Percentiles rank a stretch among this genome's conserved stretches.
These are phyloP conservation scores for Drosophila limbata DNA, from an alignment of 2,888 invertebrate genomes.

Conservation along the genomic window DNA sequence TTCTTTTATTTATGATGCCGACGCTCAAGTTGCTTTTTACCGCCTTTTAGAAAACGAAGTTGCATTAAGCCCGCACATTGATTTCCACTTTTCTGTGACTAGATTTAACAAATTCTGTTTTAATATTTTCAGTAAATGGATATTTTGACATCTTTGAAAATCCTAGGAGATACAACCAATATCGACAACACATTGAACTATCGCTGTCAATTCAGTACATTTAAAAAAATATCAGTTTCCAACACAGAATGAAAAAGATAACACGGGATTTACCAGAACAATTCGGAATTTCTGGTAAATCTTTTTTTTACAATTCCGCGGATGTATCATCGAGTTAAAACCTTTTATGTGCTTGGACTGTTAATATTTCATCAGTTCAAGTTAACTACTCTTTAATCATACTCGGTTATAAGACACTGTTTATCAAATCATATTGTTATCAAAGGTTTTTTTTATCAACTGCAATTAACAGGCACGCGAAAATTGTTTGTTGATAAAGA, in stretches of 20 bases:
- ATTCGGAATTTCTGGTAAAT: not conserved
- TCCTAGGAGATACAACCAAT: not conserved
- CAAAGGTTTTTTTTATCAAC: not conserved
- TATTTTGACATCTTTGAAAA: not conserved
- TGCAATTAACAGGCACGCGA: conserved; percentile 19
- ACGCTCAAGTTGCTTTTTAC: conserved; percentile 20
- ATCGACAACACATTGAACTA: not conserved
- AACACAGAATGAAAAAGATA: not conserved
- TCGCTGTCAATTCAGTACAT: not conserved
- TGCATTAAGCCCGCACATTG: conserved; percentile 21
- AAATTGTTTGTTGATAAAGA: conserved; percentile 16
- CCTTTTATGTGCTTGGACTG: too few species aligned
- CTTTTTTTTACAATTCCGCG: too few species aligned
- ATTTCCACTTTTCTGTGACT: conserved; percentile 17
- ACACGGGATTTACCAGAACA: not conserved
- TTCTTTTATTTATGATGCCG: conserved; percentile 74
- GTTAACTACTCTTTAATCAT: not conserved
- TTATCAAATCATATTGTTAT: conserved; percentile 3
- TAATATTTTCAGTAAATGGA: conserved; percentile 5
- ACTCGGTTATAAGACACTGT: not conserved
- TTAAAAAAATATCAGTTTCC: not conserved
- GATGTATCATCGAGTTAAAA: too few species aligned
- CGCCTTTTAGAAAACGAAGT: conserved; percentile 20
- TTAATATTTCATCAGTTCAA: not conserved
- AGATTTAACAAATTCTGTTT: conserved; percentile 7